A percentile compares a stretch with the other conserved stretches of the same genome.
phyloP scores from a whole-genome alignment of 2,113 vertebrate genomes.

The Dromiciops gliroides region DNA sequence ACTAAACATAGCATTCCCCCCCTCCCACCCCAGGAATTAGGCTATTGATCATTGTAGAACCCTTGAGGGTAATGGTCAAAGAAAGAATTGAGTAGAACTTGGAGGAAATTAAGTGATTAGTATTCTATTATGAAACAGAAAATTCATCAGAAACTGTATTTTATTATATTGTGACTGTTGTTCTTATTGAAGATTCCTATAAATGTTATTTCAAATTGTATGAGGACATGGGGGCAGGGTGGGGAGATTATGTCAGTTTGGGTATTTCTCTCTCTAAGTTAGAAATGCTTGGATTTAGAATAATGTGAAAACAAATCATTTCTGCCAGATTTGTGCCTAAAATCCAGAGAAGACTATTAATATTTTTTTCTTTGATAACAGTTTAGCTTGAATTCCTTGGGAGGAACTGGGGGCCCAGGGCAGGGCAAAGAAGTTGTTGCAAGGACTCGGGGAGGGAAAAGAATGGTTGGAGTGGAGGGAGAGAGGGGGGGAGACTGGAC shows the following conservation, averaged over 20 bases:
- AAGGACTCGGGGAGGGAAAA: neutral
- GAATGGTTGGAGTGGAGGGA: neutral
- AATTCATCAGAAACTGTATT: neutral
- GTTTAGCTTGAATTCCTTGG: neutral
- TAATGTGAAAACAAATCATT: neutral
- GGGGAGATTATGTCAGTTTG: neutral
- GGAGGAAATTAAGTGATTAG: neutral
- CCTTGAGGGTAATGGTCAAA: neutral
- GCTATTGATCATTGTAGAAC: neutral
- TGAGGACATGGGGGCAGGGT: neutral
- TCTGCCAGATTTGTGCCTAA: neutral
- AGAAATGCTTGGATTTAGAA: neutral
- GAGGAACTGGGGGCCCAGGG: neutral
- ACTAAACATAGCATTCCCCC: neutral
- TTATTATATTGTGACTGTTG: neutral
- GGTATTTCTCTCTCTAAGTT: neutral
- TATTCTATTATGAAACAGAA: neutral
- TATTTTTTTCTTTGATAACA: neutral
- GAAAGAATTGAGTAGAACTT: neutral
- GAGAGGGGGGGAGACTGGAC: neutral
- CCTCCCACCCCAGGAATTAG: no score
- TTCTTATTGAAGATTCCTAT: neutral
- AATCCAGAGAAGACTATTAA: neutral
- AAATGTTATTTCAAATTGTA: neutral
- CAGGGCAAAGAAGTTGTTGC: neutral